Conservation (phyloP, 2,888 invertebrate genomes). For the Dryomyza anilis region DNA sequence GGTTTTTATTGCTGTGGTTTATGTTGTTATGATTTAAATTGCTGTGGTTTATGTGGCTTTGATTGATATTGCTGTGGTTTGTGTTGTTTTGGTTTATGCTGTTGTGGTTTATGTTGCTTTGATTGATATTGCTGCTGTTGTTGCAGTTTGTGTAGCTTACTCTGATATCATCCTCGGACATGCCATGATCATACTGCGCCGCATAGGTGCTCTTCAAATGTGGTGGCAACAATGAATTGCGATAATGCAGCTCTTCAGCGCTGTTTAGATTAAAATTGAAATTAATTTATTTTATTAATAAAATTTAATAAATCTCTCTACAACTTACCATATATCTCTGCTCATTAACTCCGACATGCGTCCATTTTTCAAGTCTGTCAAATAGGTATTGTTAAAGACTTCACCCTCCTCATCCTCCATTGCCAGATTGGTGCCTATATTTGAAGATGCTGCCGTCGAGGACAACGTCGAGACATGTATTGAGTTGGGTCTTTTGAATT, state of each 20-base stretch:
- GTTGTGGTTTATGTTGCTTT: background rate
- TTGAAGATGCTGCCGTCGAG: constrained; percentile 33
- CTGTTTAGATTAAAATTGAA: constrained; percentile 38
- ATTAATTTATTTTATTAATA: background rate
- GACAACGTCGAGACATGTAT: constrained; percentile 35
- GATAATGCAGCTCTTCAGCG: constrained; percentile 74
- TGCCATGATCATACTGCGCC: constrained; percentile 73
- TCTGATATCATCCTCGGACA: constrained; percentile 72
- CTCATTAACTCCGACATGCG: constrained; percentile 57
- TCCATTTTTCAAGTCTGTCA: constrained; percentile 70
- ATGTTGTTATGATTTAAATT: too few relatives aligned
- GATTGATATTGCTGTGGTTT: constrained; percentile 1
- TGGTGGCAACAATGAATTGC: constrained; percentile 83
- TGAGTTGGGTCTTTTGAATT: constrained; percentile 44
- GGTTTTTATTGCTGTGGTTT: too few relatives aligned
- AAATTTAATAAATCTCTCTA: background rate
- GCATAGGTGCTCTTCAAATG: constrained; percentile 86
- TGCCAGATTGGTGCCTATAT: constrained; percentile 63
- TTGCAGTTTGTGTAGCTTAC: constrained; percentile 57
- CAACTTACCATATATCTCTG: constrained; percentile 45
- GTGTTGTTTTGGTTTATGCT: background rate
- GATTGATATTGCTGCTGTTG: background rate
- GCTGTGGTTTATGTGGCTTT: background rate
- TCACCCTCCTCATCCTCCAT: constrained; percentile 89
- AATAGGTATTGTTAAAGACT: constrained; percentile 79